Conservation (phyloP, 2,113 vertebrate genomes). For the Tragelaphus imberbis region DNA sequence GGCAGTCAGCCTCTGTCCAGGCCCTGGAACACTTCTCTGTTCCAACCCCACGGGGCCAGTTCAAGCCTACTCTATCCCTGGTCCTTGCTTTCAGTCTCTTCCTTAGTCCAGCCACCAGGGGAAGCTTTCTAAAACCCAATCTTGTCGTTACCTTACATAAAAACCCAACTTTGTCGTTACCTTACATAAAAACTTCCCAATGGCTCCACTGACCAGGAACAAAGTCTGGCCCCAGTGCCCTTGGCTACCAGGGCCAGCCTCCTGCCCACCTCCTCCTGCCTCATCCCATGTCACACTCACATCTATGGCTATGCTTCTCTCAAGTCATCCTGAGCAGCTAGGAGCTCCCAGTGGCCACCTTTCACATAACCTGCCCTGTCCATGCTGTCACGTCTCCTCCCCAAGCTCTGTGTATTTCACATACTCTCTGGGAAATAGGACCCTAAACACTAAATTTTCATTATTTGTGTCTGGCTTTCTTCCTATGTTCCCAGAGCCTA, state of each 20-base stretch:
- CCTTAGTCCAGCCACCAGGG: background rate
- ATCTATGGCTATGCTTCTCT: background rate
- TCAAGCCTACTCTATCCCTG: background rate
- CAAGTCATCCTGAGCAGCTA: background rate
- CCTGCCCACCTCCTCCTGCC: background rate
- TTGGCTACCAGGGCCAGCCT: background rate
- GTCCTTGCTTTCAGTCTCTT: background rate
- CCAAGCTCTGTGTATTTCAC: background rate
- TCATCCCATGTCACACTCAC: background rate
- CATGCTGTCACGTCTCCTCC: background rate
- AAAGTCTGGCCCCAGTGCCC: background rate
- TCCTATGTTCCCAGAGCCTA: background rate
- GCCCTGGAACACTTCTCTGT: background rate
- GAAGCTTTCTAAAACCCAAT: background rate
- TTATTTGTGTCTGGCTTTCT: background rate
- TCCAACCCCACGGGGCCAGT: background rate
- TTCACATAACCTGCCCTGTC: background rate
- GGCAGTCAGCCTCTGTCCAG: background rate
- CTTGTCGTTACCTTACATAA: background rate
- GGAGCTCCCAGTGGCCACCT: background rate
- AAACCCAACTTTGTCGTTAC: background rate
- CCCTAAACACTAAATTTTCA: background rate
- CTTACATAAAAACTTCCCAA: background rate
- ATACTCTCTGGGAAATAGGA: background rate
- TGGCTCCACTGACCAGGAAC: background rate